Evolutionary conservation across 1,140 invertebrate species (phyloP), one percentile per base, ranked within the genome.

Genomic region (Camponotus vicinus): DNA sequence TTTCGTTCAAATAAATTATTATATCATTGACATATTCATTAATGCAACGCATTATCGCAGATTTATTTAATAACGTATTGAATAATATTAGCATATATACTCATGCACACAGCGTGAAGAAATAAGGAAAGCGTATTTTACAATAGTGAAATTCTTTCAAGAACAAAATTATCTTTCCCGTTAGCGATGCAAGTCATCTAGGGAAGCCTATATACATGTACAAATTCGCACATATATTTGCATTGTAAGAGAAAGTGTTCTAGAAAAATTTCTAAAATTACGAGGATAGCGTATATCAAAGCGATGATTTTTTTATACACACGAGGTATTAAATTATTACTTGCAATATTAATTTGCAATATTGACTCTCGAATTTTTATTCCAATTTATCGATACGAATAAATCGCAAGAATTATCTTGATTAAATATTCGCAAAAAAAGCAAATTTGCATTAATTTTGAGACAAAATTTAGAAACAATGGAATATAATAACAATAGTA

Each of bases 211-310:
- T 79, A 18, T 7, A 67, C 32, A 18, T 32, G 15, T 9, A 6
- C 34, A 40, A 2, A 42, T 7, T 21, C 7, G 13, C 40, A 21
- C 21, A n/a, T 32, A n/a, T 13, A 63, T 21, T 52, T 6, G 15
- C 13, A 76, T 76, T 32, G 11, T 15, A 34, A 55, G 32, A 52
- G 9, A 18, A 34, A 55, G 15, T 5, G 8, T 45, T 13, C 67
- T 80, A 69, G 34, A 21, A 69, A 79, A 79, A n/a, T 79, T 52
- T 13, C 32, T 42, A 32, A 70, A 69, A 57, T 55, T 66, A 78
- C 27, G 64, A 80, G 45, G 34, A 45, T 80, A 15, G 3, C 8
- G 32, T 18, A 13, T 78, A 63, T 52, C 63, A 37, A 13, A 67
- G 11, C 15, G 57, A 45, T 64, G 37, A 77, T 40, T 57, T 63